A percentile compares a stretch with the other conserved stretches of the same genome.
Evolutionary conservation across 2,888 invertebrate species (phyloP).

Genomic region (Pantelozetes paolii): DNA sequence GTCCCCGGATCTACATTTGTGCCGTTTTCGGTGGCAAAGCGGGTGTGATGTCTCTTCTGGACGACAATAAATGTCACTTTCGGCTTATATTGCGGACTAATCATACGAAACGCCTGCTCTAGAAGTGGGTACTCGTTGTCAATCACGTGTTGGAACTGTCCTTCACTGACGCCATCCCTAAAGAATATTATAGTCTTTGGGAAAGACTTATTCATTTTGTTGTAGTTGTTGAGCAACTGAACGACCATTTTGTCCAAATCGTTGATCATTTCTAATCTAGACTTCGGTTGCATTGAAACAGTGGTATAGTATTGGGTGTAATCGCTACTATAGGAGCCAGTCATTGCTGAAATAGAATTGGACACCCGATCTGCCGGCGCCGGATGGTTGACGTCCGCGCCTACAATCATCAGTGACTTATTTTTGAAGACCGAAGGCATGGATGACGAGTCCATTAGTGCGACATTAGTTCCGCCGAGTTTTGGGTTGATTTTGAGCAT

Average conservation of each 20-base stretch:
- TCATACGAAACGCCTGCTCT: slow-evolving; percentile 49
- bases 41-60: slow-evolving; percentile 92
- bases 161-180: slow-evolving; percentile 82
- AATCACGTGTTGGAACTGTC: slow-evolving; percentile 65
- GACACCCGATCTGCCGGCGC: slow-evolving; percentile 65
- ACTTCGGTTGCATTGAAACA: slow-evolving; percentile 67
- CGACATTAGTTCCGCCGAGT: slow-evolving; percentile 52
- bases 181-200: slow-evolving; percentile 66
- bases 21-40: slow-evolving; percentile 54
- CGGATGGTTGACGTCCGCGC: slow-evolving; percentile 91
- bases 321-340: slow-evolving; percentile 65
- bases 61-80: slow-evolving; percentile 85
- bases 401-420: slow-evolving; percentile 69
- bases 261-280: slow-evolving; percentile 68
- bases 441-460: slow-evolving; percentile 33
- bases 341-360: slow-evolving; percentile 64
- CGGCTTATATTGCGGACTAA: slow-evolving; percentile 62
- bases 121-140: slow-evolving; percentile 57
- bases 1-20: slow-evolving; percentile 74
- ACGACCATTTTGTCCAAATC: slow-evolving; percentile 66
- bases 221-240: slow-evolving; percentile 64
- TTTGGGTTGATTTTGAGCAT: slow-evolving; percentile 51
- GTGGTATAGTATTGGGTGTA: slow-evolving; percentile 40
- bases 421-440: slow-evolving; percentile 51
- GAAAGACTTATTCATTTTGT: slow-evolving; percentile 52